phyloP scores from a whole-genome alignment of 1,140 invertebrate species.

The Akabosia matsudoensis region DNA sequence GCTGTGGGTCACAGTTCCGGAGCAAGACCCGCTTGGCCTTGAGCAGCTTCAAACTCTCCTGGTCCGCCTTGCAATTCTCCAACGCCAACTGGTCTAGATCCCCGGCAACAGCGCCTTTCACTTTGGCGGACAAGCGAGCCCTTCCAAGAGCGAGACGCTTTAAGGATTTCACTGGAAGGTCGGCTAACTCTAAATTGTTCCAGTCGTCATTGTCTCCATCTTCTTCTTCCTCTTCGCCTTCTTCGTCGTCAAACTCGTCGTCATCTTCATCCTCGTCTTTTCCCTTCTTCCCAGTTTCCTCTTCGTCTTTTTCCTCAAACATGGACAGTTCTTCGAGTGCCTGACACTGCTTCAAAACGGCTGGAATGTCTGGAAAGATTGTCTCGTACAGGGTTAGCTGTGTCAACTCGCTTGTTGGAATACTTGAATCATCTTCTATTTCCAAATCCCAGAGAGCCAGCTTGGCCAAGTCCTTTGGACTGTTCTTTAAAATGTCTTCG shows the following conservation, averaged over 20 bases:
- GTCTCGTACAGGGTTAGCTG: conserved; percentile 11
- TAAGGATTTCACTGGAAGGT: neutral
- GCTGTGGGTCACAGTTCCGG: neutral
- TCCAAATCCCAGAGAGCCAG: neutral
- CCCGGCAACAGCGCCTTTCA: neutral
- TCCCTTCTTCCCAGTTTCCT: neutral
- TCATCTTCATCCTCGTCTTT: neutral
- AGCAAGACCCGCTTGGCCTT: neutral
- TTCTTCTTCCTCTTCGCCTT: conserved; percentile 7
- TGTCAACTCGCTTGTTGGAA: conserved; percentile 1
- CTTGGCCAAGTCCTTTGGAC: neutral
- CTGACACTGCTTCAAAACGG: neutral
- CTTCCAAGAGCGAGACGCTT: neutral
- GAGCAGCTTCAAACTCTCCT: conserved; percentile 9
- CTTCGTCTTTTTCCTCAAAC: neutral
- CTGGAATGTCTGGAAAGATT: conserved; percentile 4
- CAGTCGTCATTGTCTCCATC: neutral
- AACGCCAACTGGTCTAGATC: neutral
- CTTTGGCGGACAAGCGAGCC: neutral
- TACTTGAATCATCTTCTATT: neutral
- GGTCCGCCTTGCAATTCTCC: conserved; percentile 10
- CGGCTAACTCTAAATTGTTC: neutral
- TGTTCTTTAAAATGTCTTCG: neutral
- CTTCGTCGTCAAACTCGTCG: neutral
- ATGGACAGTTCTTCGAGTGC: neutral